These are phyloP conservation scores for Synanthedon tipuliformis DNA, from an alignment of 2,888 invertebrate genomes.

Conservation along the genomic window DNA sequence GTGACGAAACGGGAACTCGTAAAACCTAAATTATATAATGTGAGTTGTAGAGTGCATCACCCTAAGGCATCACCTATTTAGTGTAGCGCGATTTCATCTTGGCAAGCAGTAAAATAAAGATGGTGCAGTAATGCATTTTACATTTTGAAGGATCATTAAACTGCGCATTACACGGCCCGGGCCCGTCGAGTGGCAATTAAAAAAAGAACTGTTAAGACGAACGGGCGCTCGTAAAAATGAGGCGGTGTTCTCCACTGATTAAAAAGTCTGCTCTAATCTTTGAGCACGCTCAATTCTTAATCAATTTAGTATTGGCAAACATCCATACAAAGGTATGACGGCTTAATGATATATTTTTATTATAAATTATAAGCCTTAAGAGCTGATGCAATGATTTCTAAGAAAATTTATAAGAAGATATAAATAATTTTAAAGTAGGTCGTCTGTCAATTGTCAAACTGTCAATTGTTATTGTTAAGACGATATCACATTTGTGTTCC, in stretches of 20 bases:
- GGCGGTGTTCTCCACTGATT: constrained; percentile 64
- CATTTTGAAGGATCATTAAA: constrained; percentile 67
- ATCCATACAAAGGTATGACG: background rate
- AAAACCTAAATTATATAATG: constrained; percentile 6
- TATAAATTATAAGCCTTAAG: too few species aligned
- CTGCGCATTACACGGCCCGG: constrained; percentile 54
- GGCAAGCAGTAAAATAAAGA: constrained; percentile 50
- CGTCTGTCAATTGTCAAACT: too few species aligned
- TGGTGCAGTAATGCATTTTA: constrained; percentile 64
- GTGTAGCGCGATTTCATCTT: constrained; percentile 28
- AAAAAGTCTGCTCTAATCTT: constrained; percentile 53
- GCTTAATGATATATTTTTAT: background rate
- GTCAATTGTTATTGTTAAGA: too few species aligned
- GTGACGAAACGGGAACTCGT: too few species aligned
- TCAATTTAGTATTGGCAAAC: constrained; percentile 19
- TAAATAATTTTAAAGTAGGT: too few species aligned
- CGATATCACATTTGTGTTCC: too few species aligned
- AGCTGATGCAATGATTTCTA: too few species aligned
- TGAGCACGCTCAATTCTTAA: constrained; percentile 41
- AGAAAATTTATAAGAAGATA: too few species aligned
- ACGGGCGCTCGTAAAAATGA: constrained; percentile 50
- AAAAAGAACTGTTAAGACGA: constrained; percentile 62
- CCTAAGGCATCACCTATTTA: constrained; percentile 7
- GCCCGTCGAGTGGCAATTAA: constrained; percentile 61
- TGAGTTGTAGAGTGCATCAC: constrained; percentile 10